These are phyloP conservation scores for Ctenopoma kingsleyae DNA, from an alignment of 2,797 vertebrate genomes.

Conservation along the genomic window DNA sequence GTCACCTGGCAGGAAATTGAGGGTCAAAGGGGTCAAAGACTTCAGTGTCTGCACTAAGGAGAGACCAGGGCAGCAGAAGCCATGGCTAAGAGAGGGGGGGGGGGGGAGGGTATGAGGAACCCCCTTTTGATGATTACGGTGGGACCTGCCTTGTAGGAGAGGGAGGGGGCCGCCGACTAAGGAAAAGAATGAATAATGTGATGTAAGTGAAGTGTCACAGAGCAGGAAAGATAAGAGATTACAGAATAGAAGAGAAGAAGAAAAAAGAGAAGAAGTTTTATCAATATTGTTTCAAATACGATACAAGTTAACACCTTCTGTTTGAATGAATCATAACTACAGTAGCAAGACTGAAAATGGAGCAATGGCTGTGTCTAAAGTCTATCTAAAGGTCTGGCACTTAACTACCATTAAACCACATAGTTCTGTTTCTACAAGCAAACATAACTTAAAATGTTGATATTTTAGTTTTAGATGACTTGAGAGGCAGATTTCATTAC, in stretches of 20 bases:
- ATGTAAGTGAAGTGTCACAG: not conserved
- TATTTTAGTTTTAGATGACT: not conserved
- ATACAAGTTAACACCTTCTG: too few species aligned
- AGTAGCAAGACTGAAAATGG: not conserved
- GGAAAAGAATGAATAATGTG: slow-evolving; percentile 3
- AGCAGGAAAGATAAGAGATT: slow-evolving; percentile 15
- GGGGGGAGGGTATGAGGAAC: slow-evolving; percentile 35
- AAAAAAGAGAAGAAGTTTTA: slow-evolving; percentile 20
- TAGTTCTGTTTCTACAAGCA: not conserved
- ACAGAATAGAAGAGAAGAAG: slow-evolving; percentile 21
- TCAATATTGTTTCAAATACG: too few species aligned
- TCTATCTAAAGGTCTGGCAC: not conserved
- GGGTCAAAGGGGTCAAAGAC: slow-evolving; percentile 62
- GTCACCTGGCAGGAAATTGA: slow-evolving; percentile 76
- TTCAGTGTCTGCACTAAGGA: slow-evolving; percentile 72
- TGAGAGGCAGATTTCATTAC: not conserved
- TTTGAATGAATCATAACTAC: too few species aligned
- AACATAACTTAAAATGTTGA: not conserved
- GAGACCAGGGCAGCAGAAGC: slow-evolving; percentile 68
- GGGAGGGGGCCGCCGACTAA: slow-evolving; percentile 84
- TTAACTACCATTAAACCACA: not conserved
- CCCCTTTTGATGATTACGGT: slow-evolving; percentile 69
- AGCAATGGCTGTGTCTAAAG: not conserved
- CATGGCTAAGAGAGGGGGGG: slow-evolving; percentile 64
- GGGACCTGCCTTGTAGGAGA: slow-evolving; percentile 86